These are phyloP conservation scores for Metacarcinus magister DNA, from an alignment of 2,888 invertebrate species.

Conservation along the genomic window DNA sequence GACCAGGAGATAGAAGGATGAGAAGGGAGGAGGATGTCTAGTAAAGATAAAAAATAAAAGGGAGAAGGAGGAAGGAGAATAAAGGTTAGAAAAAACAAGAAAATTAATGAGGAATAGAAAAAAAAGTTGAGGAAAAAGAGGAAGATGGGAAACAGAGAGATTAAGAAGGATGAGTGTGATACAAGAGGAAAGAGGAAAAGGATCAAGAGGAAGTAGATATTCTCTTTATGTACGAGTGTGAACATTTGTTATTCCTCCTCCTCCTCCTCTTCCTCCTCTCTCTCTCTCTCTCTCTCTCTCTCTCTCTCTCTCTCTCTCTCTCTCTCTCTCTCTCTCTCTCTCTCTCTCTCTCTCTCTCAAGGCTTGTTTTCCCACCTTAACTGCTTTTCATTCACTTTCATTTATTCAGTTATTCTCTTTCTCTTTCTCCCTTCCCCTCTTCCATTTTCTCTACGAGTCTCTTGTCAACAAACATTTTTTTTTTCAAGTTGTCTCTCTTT, in stretches of 20 bases:
- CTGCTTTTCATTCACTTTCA: neutral
- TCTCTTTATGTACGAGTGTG: neutral
- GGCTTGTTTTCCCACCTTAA: neutral
- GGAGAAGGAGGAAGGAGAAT: neutral
- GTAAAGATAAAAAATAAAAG: neutral
- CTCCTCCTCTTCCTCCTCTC: constrained; percentile 21
- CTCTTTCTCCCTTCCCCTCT: neutral
- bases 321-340: constrained; percentile 58
- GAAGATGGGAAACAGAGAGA: neutral
- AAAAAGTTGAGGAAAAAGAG: neutral
- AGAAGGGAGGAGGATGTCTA: neutral
- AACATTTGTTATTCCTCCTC: neutral
- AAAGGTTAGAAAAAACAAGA: neutral
- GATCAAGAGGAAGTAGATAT: neutral
- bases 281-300: constrained; percentile 46
- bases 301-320: constrained; percentile 47
- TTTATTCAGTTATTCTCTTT: neutral
- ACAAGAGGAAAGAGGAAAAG: neutral
- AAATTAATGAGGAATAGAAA: neutral
- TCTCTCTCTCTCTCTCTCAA: neutral
- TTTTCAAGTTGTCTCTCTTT: neutral
- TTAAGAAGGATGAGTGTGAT: neutral
- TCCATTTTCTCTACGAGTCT: neutral
- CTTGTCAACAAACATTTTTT: neutral
- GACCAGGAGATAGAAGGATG: neutral